These are phyloP conservation scores for Aleiodes sp. DNA, from an alignment of 1,140 invertebrate genomes.

Conservation along the genomic window DNA sequence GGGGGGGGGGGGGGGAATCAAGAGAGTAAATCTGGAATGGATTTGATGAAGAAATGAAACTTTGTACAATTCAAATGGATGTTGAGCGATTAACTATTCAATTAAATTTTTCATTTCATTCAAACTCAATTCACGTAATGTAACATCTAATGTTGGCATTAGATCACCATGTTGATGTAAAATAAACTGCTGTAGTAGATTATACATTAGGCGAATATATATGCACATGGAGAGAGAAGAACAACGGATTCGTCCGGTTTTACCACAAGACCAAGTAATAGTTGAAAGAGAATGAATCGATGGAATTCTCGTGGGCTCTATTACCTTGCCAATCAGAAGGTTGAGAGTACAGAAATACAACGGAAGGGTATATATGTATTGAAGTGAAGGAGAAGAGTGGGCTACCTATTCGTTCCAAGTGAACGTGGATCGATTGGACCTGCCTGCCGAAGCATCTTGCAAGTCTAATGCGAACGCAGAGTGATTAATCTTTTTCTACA, in stretches of 20 bases:
- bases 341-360: not conserved
- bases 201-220: too few relatives aligned
- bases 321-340: not conserved
- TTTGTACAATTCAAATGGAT: too few relatives aligned
- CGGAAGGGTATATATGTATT: not conserved
- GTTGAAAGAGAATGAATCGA: constrained; percentile 14
- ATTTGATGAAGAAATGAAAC: too few relatives aligned
- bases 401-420: not conserved
- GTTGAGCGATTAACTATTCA: too few relatives aligned
- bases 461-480: constrained; percentile 5
- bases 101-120: too few relatives aligned
- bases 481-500: constrained; percentile 10
- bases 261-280: constrained; percentile 1
- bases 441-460: constrained; percentile 16
- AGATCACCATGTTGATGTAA: too few relatives aligned
- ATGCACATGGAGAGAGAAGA: too few relatives aligned
- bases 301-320: not conserved
- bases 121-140: too few relatives aligned
- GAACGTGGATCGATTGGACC: constrained; percentile 21
- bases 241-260: constrained; percentile 20
- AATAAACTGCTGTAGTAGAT: too few relatives aligned
- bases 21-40: too few relatives aligned
- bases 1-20: too few relatives aligned
- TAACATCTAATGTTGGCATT: too few relatives aligned
- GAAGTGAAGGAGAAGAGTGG: not conserved